Evolutionary conservation across 2,113 vertebrate species (phyloP), one percentile per base, ranked within the genome.

Genomic region (Eretmochelys imbricata): DNA sequence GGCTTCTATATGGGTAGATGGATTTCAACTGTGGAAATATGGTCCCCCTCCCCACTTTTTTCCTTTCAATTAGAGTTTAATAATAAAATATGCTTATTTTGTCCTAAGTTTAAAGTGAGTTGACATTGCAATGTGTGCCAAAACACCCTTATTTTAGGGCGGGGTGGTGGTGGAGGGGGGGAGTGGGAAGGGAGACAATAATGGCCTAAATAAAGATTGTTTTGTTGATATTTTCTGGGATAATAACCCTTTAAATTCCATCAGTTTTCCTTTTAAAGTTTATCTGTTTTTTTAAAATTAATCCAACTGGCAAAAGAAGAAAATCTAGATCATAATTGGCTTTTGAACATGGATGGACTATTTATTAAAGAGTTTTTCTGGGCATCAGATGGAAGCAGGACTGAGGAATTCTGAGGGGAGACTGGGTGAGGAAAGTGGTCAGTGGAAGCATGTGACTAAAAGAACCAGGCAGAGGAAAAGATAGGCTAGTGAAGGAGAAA

Each of bases 51-150:
- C n/a, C 10, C 19, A 17, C 62, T 20, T 78, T 96, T 50, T 88
- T 94, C 90, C 84, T 57, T 48, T 94, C 90, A 79, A 89, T 93
- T 90, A 87, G 31, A 50, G 48, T 62, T 84, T 78, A 76, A 49
- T 84, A 82, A 72, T 48, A 85, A 93, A 95, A 85, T 31, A 6
- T 11, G 4, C 82, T 84, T 8, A 90, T 93, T 90, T 91, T 65
- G 42, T 89, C 65, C n/a, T 46, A 16, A 22, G 46, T 14, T 94
- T 55, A 84, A 82, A 54, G 46, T 25, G 25, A 91, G 57, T 54
- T n/a, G n/a, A n/a, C 22, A 6, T 19, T 81, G 22, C 17, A 88
- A 14, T 55, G 22, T 82, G 42, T 86, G 48, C 92, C 50, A n/a
- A 78, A 59, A 51, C 6, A 51, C 19, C 35, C 42, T 2, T 84